phyloP scores from a whole-genome alignment of 2,113 vertebrate genomes.

The Scopus umbretta region DNA sequence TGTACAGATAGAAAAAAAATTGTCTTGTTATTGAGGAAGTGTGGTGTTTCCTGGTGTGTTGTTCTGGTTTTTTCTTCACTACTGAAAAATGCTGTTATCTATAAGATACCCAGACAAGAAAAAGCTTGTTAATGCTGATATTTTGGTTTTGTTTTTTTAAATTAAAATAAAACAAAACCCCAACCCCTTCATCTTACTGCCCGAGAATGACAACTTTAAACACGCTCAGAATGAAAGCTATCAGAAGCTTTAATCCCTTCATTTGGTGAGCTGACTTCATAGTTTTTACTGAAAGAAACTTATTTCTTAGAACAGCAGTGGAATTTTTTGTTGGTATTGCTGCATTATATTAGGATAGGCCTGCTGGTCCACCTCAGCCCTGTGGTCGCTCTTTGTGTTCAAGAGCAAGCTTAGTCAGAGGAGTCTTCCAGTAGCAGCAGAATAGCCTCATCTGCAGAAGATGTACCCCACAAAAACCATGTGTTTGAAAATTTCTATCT shows the following conservation, averaged over 20 bases:
- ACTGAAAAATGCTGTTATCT: not conserved
- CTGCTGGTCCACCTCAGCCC: not conserved
- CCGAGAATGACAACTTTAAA: not conserved
- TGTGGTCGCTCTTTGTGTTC: not conserved
- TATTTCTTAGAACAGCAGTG: not conserved
- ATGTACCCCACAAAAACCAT: not conserved
- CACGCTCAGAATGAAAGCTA: not conserved
- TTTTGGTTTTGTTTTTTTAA: not conserved
- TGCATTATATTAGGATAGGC: not conserved
- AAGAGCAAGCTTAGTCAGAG: not conserved
- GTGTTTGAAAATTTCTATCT: not conserved
- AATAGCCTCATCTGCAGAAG: not conserved
- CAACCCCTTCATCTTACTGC: not conserved
- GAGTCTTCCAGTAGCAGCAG: not conserved
- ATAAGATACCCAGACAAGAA: not conserved
- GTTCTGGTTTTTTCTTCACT: not conserved
- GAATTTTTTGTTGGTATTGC: not conserved
- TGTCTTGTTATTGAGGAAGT: not conserved
- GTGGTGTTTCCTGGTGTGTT: not conserved
- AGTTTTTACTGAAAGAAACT: not conserved
- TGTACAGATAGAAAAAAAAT: not conserved
- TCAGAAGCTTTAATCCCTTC: not conserved
- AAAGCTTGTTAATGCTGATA: not conserved
- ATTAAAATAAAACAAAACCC: not conserved
- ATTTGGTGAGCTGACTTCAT: not conserved